phyloP scores from a whole-genome alignment of 2,888 invertebrate species.

The Malthinus seriepunctatus region DNA sequence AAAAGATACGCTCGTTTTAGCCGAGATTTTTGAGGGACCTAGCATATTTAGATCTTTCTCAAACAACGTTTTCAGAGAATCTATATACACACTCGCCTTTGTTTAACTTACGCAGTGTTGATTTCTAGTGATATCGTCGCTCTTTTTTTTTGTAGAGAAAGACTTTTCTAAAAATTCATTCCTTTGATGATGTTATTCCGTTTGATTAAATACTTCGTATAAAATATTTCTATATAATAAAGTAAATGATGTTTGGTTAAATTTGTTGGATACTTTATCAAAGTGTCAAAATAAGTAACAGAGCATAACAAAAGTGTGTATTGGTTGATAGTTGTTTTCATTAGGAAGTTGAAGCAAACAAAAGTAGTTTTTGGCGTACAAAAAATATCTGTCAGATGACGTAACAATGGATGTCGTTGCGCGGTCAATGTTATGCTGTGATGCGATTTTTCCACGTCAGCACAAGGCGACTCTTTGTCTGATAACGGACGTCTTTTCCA shows the following conservation, averaged over 20 bases:
- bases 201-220: too few species aligned
- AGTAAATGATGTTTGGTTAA: constrained; percentile 3
- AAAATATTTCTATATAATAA: too few species aligned
- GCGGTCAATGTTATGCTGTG: constrained; percentile 54
- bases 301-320: constrained; percentile 23
- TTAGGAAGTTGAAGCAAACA: constrained; percentile 27
- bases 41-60: too few species aligned
- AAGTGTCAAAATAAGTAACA: constrained; percentile 11
- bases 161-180: too few species aligned
- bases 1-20: too few species aligned
- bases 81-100: too few species aligned
- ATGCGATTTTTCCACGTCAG: constrained; percentile 54
- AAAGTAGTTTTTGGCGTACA: constrained; percentile 20
- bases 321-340: constrained; percentile 25
- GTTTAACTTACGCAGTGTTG: too few species aligned
- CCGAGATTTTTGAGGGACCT: too few species aligned
- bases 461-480: constrained; percentile 52
- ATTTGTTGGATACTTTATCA: constrained; percentile 3
- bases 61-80: too few species aligned
- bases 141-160: too few species aligned
- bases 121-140: too few species aligned
- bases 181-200: too few species aligned
- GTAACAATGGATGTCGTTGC: constrained; percentile 39
- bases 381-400: constrained; percentile 35
- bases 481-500: constrained; percentile 44